Percentiles rank a stretch among this genome's conserved stretches.
These are phyloP conservation scores for Sturnira hondurensis DNA, from an alignment of 2,113 vertebrate genomes.

Conservation along the genomic window DNA sequence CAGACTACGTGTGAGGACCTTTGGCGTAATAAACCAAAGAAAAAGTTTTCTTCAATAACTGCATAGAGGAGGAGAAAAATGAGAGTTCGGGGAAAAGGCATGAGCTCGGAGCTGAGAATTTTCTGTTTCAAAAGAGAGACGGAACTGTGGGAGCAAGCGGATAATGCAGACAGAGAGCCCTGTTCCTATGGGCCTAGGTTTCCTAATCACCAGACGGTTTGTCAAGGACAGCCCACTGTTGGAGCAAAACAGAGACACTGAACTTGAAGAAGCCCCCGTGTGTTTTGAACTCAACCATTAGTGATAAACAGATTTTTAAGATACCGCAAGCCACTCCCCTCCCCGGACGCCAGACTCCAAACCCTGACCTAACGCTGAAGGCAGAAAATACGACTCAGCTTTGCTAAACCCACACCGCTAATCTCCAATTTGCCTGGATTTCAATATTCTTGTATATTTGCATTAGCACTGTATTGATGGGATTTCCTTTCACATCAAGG, in stretches of 20 bases:
- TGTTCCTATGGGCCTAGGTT: accelerated
- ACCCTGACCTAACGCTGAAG: accelerated
- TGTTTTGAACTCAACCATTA: accelerated
- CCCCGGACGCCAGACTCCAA: too few species aligned
- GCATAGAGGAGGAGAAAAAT: accelerated
- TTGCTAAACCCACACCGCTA: not conserved
- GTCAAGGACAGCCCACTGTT: accelerated
- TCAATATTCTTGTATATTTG: accelerated
- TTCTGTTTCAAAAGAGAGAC: accelerated
- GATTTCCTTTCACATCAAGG: not conserved
- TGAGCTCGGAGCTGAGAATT: accelerated
- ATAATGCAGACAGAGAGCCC: not conserved
- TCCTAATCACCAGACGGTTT: too few species aligned
- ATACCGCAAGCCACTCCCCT: accelerated
- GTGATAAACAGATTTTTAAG: accelerated
- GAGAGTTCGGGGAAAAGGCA: not conserved
- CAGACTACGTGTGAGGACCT: accelerated
- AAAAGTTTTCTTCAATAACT: not conserved
- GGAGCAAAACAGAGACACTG: accelerated
- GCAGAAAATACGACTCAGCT: not conserved
- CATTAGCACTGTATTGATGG: not conserved
- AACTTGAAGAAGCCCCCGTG: accelerated
- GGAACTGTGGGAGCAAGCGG: not conserved
- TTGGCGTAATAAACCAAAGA: too few species aligned
- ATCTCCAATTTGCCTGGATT: not conserved